phyloP scores from a whole-genome alignment of 2,888 invertebrate species.

The Calephelis perditalis region DNA sequence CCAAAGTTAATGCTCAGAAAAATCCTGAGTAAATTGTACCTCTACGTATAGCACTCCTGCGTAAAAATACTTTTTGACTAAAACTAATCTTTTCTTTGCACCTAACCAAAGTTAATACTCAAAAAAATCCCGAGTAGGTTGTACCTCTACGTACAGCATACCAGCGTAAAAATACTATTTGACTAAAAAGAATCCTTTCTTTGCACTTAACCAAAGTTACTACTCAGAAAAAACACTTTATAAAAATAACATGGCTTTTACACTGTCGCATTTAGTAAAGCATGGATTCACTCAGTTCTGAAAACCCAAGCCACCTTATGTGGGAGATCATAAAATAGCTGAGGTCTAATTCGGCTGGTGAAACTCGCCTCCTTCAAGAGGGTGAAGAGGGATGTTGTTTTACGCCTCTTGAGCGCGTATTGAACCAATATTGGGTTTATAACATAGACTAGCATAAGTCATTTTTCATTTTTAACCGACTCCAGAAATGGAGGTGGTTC shows the following conservation, averaged over 20 bases:
- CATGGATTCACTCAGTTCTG: constrained; percentile 19
- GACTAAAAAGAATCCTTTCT: too few relatives aligned
- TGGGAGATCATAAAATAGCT: constrained; percentile 41
- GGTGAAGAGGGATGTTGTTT: constrained; percentile 57
- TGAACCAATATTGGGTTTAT: constrained; percentile 76
- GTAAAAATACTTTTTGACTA: too few relatives aligned
- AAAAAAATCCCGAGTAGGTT: too few relatives aligned
- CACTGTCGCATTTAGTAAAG: constrained; percentile 18
- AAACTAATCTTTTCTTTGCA: too few relatives aligned
- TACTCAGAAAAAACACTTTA: neutral
- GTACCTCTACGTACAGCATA: too few relatives aligned
- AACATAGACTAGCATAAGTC: constrained; percentile 62
- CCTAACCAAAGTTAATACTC: too few relatives aligned
- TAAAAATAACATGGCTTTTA: neutral
- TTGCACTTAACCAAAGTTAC: too few relatives aligned
- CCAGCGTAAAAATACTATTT: too few relatives aligned
- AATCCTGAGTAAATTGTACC: too few relatives aligned
- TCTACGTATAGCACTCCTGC: too few relatives aligned
- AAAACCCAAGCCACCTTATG: constrained; percentile 18
- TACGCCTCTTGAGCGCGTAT: constrained; percentile 73
- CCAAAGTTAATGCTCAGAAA: too few relatives aligned
- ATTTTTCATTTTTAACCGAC: constrained; percentile 50
- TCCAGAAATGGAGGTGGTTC: too few relatives aligned
- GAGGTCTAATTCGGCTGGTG: constrained; percentile 47
- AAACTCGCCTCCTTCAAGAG: constrained; percentile 36